phyloP scores from a whole-genome alignment of 2,888 invertebrate species.

The Teleogryllus oceanicus region DNA sequence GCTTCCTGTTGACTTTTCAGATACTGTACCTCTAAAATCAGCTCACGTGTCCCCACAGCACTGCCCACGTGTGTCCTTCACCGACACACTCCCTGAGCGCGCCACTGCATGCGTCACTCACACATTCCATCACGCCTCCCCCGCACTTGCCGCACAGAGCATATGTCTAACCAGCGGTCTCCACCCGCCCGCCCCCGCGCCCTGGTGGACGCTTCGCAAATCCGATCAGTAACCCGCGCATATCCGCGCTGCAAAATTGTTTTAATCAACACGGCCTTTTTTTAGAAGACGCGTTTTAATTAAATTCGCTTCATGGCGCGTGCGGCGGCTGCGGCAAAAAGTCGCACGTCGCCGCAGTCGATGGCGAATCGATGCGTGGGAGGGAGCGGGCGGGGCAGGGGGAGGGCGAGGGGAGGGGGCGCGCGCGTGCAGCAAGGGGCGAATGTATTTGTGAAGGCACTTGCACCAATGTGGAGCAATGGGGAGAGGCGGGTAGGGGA shows the following conservation, averaged over 20 bases:
- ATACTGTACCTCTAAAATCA: not conserved
- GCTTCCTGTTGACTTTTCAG: not conserved
- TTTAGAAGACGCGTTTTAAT: slow-evolving; percentile 18
- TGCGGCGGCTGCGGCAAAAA: not conserved
- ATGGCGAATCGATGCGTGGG: not conserved
- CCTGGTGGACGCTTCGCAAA: not conserved
- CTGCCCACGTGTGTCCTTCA: too few species aligned
- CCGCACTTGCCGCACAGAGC: too few species aligned
- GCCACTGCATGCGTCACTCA: too few species aligned
- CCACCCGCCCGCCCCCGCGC: too few species aligned
- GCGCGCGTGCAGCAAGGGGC: too few species aligned
- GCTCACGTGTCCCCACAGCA: too few species aligned
- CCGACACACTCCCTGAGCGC: too few species aligned
- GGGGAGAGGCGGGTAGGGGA: too few species aligned
- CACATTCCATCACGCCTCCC: too few species aligned
- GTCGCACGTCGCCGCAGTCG: not conserved
- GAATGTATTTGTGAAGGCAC: too few species aligned
- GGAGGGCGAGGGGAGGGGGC: not conserved
- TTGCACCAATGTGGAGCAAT: too few species aligned
- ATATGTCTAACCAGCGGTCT: too few species aligned
- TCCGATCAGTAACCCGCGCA: not conserved
- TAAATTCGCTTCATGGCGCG: slow-evolving; percentile 3
- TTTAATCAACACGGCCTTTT: slow-evolving; percentile 18
- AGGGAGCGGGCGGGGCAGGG: not conserved
- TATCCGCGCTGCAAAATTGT: not conserved